Base-by-base conservation (phyloP, 2,797 vertebrate genomes). In the Molossus alvarezi region DNA sequence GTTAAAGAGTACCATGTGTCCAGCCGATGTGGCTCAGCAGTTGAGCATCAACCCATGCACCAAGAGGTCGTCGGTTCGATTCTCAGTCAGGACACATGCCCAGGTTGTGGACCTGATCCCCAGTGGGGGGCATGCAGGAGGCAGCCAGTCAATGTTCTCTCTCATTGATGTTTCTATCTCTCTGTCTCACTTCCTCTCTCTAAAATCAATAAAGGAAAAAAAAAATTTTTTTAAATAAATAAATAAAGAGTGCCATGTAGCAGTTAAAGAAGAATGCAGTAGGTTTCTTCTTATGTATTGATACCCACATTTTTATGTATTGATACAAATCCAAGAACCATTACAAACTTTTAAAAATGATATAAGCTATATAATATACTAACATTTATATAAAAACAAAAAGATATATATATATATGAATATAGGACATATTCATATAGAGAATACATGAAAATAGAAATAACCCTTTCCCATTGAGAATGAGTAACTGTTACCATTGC, bases 371-470 rank as follows among this genome's bases (percentile, higher is more conserved):
- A 77, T 57, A 64, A 65, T 65, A 75, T 65, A 10, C 15, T 82
- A 75, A 60, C 25, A 76, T 80, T 73, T 93, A 45, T 29, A 82
- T 65, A 90, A 75, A 95, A 65, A 13, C 37, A 73, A 88, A 96
- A 83, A 27, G 3, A 67, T 51, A 67, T 41, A 41, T 80, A 41
- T 80, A 25, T 69, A 23, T 64, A 45, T 81, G 29, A 87, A 77
- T 57, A 71, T 45, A 45, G 76, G 33, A 79, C 2, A 62, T 81
- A 57, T 58, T 80, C 29, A 69, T 45, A 69, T 17, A 62, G 3
- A 94, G 51, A 86, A 89, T 71, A 83, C 51, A 86, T 71, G 14
- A 95, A 90, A 83, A 89, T 15, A 23, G 51, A 90, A 87, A 90
- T 76, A 62, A 55, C 10, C 7, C 11, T 88, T 87, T 67, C 60